phyloP scores from a whole-genome alignment of 2,797 vertebrate species.

The Halcyon chelicuti region DNA sequence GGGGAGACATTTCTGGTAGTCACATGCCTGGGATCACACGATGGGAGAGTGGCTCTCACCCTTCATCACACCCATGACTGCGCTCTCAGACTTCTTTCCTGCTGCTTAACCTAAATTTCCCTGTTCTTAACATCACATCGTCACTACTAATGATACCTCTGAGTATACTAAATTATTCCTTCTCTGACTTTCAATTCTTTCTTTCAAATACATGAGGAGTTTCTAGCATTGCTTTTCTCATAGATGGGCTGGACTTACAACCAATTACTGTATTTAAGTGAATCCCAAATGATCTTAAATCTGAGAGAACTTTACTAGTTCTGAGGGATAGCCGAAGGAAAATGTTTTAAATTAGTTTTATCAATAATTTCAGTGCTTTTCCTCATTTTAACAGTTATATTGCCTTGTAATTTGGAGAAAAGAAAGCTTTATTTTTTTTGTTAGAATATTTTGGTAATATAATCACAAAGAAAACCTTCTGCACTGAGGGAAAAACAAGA shows the following conservation, averaged over 20 bases:
- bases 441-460: neutral
- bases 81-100: neutral
- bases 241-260: constrained; percentile 6
- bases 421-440: neutral
- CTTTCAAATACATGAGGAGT: constrained; percentile 50
- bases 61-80: neutral
- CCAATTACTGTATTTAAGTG: constrained; percentile 49
- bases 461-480: neutral
- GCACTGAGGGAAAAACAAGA: neutral
- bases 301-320: constrained; percentile 14
- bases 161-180: constrained; percentile 63
- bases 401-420: constrained; percentile 12
- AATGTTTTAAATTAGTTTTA: constrained; percentile 58
- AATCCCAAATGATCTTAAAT: constrained; percentile 18
- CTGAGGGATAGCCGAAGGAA: constrained; percentile 25
- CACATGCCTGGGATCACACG: fast-evolving
- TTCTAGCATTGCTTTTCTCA: constrained; percentile 45
- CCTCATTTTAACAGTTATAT: neutral
- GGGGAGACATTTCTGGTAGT: neutral
- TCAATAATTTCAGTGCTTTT: constrained; percentile 47
- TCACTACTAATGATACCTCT: constrained; percentile 52
- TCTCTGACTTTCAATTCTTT: constrained; percentile 38
- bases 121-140: constrained; percentile 17
- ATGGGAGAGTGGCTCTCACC: neutral
- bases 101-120: constrained; percentile 60